These are phyloP conservation scores for Upupa epops DNA, from an alignment of 2,113 vertebrate species.

Conservation along the genomic window DNA sequence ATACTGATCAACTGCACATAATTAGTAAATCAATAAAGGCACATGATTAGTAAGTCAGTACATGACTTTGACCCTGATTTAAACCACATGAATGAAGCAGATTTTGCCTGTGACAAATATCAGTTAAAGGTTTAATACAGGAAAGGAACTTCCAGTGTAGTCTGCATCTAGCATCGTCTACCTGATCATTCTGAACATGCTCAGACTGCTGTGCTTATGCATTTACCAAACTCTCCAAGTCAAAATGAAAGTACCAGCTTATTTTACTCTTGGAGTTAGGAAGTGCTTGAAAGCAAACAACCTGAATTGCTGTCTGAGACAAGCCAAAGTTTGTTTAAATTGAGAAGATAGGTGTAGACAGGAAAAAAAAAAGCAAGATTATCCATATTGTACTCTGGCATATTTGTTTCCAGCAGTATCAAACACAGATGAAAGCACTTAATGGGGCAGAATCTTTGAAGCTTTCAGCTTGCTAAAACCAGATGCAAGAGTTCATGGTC, in stretches of 20 bases:
- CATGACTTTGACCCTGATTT: background rate
- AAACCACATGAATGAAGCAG: background rate
- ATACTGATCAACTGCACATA: background rate
- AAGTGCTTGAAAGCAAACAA: background rate
- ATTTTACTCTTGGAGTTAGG: background rate
- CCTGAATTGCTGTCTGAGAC: background rate
- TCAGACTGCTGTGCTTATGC: background rate
- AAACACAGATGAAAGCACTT: conserved; percentile 24
- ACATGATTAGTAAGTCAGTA: background rate
- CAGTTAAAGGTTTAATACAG: background rate
- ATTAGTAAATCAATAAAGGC: background rate
- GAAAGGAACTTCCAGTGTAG: background rate
- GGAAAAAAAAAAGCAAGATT: conserved; percentile 3
- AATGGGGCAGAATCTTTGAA: conserved; percentile 21
- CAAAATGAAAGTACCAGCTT: background rate
- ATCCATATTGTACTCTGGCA: background rate
- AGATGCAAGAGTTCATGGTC: background rate
- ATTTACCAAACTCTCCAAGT: background rate
- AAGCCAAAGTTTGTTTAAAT: background rate
- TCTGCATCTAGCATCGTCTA: background rate
- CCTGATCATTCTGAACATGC: background rate
- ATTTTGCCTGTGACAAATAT: background rate
- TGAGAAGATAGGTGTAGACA: background rate
- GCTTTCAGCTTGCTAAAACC: background rate
- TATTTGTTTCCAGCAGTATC: conserved; percentile 2